Percentiles rank a stretch among this genome's conserved stretches.
Evolutionary conservation across 2,888 invertebrate species (phyloP).

Genomic region (Ectemnius continuus): DNA sequence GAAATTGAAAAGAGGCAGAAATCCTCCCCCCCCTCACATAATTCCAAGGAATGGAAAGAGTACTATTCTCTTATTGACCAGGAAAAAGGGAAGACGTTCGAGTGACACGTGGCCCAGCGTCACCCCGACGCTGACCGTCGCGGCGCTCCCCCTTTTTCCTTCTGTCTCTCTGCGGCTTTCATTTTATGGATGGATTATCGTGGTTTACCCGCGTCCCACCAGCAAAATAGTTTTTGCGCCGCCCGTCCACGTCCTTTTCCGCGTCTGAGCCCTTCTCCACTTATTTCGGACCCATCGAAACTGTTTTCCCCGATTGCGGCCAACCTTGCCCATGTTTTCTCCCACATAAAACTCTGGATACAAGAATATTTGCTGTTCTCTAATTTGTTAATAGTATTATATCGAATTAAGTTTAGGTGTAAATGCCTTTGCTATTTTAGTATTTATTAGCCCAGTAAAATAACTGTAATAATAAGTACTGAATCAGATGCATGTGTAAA

Average conservation of each 20-base stretch:
- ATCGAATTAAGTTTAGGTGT: too few relatives aligned
- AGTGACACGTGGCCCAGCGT: conserved; percentile 40
- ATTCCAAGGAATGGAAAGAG: conserved; percentile 52
- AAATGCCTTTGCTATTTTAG: too few relatives aligned
- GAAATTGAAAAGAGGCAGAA: conserved; percentile 42
- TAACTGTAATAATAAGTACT: too few relatives aligned
- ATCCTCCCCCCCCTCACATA: conserved; percentile 38
- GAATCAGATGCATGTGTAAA: too few relatives aligned
- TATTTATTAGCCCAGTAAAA: too few relatives aligned
- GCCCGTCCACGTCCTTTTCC: conserved; percentile 21
- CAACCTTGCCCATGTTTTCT: too few relatives aligned
- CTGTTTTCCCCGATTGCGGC: neutral
- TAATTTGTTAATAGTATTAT: too few relatives aligned
- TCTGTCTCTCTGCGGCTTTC: conserved; percentile 33
- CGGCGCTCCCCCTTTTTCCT: conserved; percentile 36
- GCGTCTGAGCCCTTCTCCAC: conserved; percentile 30
- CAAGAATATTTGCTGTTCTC: too few relatives aligned
- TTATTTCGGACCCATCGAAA: neutral
- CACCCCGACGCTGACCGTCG: conserved; percentile 9
- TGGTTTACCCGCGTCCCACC: conserved; percentile 61
- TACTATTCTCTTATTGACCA: conserved; percentile 47
- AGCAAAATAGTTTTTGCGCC: conserved; percentile 14
- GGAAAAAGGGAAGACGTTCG: conserved; percentile 28
- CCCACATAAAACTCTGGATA: too few relatives aligned
- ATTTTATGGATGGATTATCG: conserved; percentile 70